Base-by-base conservation (phyloP, 2,888 invertebrate genomes). In the Dasysyrphus tricinctus region DNA sequence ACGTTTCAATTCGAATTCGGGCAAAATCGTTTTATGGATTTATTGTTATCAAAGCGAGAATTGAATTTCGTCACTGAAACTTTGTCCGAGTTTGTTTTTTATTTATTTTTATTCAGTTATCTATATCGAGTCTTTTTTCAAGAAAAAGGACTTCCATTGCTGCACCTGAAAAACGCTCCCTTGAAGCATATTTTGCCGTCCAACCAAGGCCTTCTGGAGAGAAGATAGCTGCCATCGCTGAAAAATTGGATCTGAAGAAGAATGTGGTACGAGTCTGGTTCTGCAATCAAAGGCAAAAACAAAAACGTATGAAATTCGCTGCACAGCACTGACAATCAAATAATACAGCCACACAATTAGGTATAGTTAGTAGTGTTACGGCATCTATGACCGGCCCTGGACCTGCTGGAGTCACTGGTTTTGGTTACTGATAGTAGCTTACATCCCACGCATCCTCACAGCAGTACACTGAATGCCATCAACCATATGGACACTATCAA, bases 181-280 rank as follows among this genome's bases (percentile, higher is more conserved):
- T 99, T 78, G 99, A 99, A 93, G 99, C 99, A 63, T 99, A 99
- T 93, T 99, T 99, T 92, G 98, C 98, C 63, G 98, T 99, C 73
- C 99, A 99, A 92, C 99, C 99, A 70, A 94, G 99, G 88, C 99
- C 99, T 0, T 98, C 98, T 19, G 99, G 99, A 44, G 99, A 99
- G 93, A 98, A 99, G 93, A 99, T 99, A 89, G 99, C 99, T 57
- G 99, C 99, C 89, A 99, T 99, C 90, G 99, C 99, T 87, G 99
- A 99, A 93, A 99, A 99, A 92, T 94, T 99, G 90, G 99, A 99
- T 94, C 95, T 99, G 90, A 99, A 99, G 95, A 99, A 99, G 94
- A 99, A 99, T 93, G 99, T 99, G 89, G 99, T 99, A 78, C 95
- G 99, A 88, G 99, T 99, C 89, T 99, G 99, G 99, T 99, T 99